phyloP scores from a whole-genome alignment of 2,797 vertebrate genomes.

The Poeciliopsis turneri region DNA sequence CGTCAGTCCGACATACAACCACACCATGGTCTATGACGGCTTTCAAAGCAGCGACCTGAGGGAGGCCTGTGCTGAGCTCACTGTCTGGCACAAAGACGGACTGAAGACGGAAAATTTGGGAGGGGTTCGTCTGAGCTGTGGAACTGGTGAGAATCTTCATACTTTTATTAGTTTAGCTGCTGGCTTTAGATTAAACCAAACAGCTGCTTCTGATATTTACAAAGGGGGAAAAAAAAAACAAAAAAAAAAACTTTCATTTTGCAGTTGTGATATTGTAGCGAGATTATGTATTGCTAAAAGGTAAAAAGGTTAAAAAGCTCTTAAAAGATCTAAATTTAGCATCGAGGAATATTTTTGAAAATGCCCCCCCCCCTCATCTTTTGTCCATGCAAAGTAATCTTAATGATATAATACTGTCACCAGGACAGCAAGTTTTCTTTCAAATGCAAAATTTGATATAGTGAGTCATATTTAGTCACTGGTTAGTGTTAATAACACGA shows the following conservation, averaged over 20 bases:
- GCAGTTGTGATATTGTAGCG: not conserved
- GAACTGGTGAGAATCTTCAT: constrained; percentile 81
- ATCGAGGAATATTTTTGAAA: not conserved
- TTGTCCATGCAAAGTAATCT: not conserved
- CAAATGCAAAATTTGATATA: not conserved
- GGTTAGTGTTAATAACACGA: not conserved
- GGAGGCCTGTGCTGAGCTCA: constrained; percentile 93
- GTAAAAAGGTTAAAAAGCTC: not conserved
- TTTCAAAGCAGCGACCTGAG: constrained; percentile 87
- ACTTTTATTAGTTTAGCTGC: not conserved
- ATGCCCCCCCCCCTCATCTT: not conserved
- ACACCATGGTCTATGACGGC: constrained; percentile 99
- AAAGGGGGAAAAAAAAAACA: no score
- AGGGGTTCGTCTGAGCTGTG: constrained; percentile 90
- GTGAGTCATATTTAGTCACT: not conserved
- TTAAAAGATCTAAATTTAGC: not conserved
- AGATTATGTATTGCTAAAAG: not conserved
- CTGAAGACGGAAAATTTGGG: constrained; percentile 84
- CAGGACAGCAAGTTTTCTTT: not conserved
- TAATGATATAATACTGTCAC: not conserved
- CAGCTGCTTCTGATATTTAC: not conserved
- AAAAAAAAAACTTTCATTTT: not conserved
- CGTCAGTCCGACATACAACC: constrained; percentile 91
- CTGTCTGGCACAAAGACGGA: constrained; percentile 84
- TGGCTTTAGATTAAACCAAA: not conserved